Conservation (phyloP, 2,888 invertebrate genomes). For the Andrena chrysosceles region DNA sequence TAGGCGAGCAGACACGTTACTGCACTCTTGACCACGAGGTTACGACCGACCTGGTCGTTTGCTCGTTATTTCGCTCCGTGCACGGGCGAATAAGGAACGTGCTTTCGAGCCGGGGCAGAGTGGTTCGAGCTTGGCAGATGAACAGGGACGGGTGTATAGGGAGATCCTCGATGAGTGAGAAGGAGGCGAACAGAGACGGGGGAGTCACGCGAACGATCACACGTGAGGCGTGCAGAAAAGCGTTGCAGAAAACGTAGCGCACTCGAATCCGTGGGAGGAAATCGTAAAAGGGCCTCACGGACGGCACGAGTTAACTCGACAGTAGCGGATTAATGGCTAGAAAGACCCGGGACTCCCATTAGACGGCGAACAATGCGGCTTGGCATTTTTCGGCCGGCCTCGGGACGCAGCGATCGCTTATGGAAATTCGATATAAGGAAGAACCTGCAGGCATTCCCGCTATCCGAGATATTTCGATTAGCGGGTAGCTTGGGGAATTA, state of each 20-base stretch:
- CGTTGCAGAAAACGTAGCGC: constrained; percentile 64
- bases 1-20: constrained; percentile 66
- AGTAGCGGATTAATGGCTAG: constrained; percentile 65
- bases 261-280: constrained; percentile 66
- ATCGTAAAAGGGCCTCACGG: constrained; percentile 69
- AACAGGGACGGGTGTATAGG: constrained; percentile 15
- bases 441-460: constrained; percentile 1
- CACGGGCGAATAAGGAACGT: constrained; percentile 62
- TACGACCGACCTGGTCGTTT: constrained; percentile 66
- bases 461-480: constrained; percentile 41
- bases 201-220: constrained; percentile 71
- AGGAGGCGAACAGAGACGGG: constrained; percentile 37
- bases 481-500: not conserved
- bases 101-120: constrained; percentile 32
- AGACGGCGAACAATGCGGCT: constrained; percentile 54
- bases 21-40: constrained; percentile 70
- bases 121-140: constrained; percentile 16
- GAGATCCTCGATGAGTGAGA: not conserved
- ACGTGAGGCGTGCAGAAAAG: constrained; percentile 73
- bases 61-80: constrained; percentile 71
- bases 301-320: constrained; percentile 62
- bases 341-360: constrained; percentile 58
- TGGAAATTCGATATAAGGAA: constrained; percentile 46
- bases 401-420: constrained; percentile 38
- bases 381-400: constrained; percentile 38